These are phyloP conservation scores for Lithobates pipiens DNA, from an alignment of 2,797 vertebrate genomes.

Conservation along the genomic window DNA sequence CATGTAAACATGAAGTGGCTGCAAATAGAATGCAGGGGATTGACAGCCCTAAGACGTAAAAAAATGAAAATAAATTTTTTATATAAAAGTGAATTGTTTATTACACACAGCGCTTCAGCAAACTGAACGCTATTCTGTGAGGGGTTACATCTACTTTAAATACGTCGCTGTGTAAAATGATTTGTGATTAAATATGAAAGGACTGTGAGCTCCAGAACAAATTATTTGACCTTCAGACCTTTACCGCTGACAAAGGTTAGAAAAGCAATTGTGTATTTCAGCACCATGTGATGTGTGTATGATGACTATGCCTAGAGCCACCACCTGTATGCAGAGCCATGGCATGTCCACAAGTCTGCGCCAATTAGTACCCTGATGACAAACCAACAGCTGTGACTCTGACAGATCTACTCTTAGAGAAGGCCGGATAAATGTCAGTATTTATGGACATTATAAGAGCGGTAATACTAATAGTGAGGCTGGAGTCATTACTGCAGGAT, in stretches of 20 bases:
- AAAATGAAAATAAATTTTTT: too few species aligned
- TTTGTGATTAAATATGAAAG: background rate
- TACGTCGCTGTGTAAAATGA: background rate
- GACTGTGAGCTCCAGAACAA: slow-evolving; percentile 29
- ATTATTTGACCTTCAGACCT: slow-evolving; percentile 66
- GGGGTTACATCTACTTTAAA: too few species aligned
- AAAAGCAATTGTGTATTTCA: slow-evolving; percentile 58
- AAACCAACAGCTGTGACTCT: slow-evolving; percentile 60
- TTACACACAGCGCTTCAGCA: too few species aligned
- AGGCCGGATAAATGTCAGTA: background rate
- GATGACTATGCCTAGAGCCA: slow-evolving; percentile 72
- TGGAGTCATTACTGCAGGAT: background rate
- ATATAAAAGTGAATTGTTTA: too few species aligned
- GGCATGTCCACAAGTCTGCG: slow-evolving; percentile 66
- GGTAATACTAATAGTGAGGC: background rate
- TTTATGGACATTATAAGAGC: background rate
- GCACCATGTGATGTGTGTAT: slow-evolving; percentile 66
- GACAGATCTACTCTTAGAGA: slow-evolving; percentile 40
- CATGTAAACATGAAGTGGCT: too few species aligned
- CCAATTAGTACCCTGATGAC: slow-evolving; percentile 70
- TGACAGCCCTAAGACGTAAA: too few species aligned
- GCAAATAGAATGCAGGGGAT: too few species aligned
- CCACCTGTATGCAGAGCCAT: slow-evolving; percentile 69
- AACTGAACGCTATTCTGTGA: too few species aligned
- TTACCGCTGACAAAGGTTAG: slow-evolving; percentile 63